phyloP scores from a whole-genome alignment of 2,797 vertebrate species.

The Limosa lapponica region DNA sequence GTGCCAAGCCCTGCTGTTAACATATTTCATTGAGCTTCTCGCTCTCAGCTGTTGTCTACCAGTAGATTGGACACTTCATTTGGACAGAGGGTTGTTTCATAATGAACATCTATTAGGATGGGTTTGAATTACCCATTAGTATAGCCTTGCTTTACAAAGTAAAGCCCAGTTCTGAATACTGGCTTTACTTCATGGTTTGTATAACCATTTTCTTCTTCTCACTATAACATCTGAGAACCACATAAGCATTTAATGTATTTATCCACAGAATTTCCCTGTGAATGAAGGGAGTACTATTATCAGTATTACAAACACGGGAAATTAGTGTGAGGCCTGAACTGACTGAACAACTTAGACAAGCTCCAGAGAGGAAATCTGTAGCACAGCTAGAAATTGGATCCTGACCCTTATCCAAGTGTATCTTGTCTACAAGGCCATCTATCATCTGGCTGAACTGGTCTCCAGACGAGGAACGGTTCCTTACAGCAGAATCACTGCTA shows the following conservation, averaged over 20 bases:
- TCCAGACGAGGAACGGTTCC: neutral
- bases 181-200: neutral
- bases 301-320: neutral
- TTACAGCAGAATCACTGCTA: neutral
- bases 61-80: neutral
- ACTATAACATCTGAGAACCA: neutral
- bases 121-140: neutral
- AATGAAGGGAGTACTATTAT: neutral
- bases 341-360: neutral
- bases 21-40: neutral
- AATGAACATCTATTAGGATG: neutral
- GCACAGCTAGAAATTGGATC: neutral
- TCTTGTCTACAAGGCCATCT: neutral
- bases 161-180: neutral
- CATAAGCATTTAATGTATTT: neutral
- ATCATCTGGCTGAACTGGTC: neutral
- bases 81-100: neutral
- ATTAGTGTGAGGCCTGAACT: neutral
- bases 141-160: neutral
- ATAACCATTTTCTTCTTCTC: neutral
- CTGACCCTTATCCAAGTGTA: neutral
- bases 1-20: neutral
- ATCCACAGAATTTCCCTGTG: neutral
- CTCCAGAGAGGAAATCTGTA: neutral
- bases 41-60: neutral